Base-by-base conservation (phyloP, 2,113 vertebrate genomes). In the Mus spicilegus region DNA sequence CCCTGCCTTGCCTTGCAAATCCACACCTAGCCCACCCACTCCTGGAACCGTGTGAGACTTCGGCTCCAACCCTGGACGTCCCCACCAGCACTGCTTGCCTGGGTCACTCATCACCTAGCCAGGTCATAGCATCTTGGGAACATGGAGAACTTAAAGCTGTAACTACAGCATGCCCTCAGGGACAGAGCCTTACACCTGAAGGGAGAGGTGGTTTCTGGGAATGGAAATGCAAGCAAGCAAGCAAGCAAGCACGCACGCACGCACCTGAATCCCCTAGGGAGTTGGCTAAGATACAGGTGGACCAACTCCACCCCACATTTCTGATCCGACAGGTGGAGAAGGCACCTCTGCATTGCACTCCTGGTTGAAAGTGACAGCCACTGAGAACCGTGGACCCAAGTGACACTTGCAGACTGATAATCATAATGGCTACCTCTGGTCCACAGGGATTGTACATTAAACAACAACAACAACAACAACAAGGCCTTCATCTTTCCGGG, bases 141-240 rank as follows among this genome's bases (percentile, higher is more conserved):
- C 12, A 22, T 33, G 61, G 36, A 5, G 3, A n/a, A 10, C 30
- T 12, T 14, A 42, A 42, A 0, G 4, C 73, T 1, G 1, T 84
- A 84, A 26, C 56, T 9, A 82, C 20, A 61, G 80, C 36, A n/a
- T 51, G 0, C 49, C 28, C 82, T 20, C 13, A 28, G 16, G 46
- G 3, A 46, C n/a, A 54, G 36, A 85, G 65, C 19, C 20, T 28
- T 28, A 46, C 0, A 12, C 8, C 36, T 33, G 24, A 2, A 0
- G 67, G 46, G 54, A 81, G 51, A n/a, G 51, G 24, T 77, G 28
- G 11, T 12, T 54, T 51, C 3, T 5, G 84, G 42, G 65, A 63
- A 69, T 39, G 61, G 75, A 69, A 9, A 39, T 6, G n/a, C 75
- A 0, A 49, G 49, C 49, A 49, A 49, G 49, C 49, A 49, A 49